A percentile compares a stretch with the other conserved stretches of the same genome.
Evolutionary conservation across 2,888 invertebrate species (phyloP).

Genomic region (Perithous albicinctus): DNA sequence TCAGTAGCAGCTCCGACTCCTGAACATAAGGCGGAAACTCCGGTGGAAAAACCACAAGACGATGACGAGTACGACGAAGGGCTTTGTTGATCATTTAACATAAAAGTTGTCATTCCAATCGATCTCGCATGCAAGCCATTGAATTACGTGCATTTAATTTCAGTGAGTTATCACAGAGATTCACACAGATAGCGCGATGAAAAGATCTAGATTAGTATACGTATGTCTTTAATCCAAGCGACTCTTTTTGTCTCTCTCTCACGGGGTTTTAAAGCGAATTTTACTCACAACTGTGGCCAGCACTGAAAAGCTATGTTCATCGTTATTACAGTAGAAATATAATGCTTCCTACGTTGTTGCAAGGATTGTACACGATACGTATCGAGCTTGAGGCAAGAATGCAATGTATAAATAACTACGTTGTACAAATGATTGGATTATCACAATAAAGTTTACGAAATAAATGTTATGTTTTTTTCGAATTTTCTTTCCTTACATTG

Average conservation of each 20-base stretch:
- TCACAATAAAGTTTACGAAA: constrained; percentile 41
- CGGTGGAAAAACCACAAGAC: constrained; percentile 33
- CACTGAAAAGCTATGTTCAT: constrained; percentile 28
- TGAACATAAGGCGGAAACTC: not conserved
- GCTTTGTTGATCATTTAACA: constrained; percentile 60
- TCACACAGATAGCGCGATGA: constrained; percentile 5
- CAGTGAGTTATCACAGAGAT: constrained; percentile 9
- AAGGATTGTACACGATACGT: constrained; percentile 15
- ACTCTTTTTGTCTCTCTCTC: not conserved
- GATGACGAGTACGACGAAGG: constrained; percentile 66
- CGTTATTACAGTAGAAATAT: constrained; percentile 37
- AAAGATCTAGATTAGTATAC: constrained; percentile 36
- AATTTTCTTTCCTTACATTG: not conserved
- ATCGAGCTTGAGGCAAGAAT: constrained; percentile 12
- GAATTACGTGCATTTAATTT: constrained; percentile 53
- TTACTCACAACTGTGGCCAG: constrained; percentile 9
- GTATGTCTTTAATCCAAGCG: constrained; percentile 28
- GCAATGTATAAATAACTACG: constrained; percentile 36
- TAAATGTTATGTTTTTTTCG: not conserved
- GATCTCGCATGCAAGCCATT: constrained; percentile 39
- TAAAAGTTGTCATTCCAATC: not conserved
- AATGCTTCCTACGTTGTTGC: constrained; percentile 52
- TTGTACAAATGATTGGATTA: constrained; percentile 15
- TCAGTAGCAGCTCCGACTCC: not conserved
- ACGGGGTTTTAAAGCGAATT: no score